phyloP scores from a whole-genome alignment of 2,888 invertebrate genomes.

The Pachydiplax longipennis region DNA sequence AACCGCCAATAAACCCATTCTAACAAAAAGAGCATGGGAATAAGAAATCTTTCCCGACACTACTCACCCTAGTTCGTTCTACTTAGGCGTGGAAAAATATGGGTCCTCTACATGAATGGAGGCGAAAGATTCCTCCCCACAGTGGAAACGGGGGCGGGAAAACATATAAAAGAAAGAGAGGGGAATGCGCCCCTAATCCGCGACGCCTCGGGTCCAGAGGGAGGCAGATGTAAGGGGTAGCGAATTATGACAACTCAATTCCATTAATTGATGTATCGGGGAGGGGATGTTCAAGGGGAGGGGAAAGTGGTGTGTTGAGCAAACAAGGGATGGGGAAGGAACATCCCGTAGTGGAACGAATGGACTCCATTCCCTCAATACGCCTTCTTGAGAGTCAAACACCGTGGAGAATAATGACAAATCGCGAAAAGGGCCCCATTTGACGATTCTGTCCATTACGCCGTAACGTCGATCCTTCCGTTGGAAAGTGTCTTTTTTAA shows the following conservation, averaged over 20 bases:
- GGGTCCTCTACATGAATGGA: not conserved
- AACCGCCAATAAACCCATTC: too few species aligned
- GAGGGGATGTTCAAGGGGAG: not conserved
- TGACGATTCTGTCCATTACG: not conserved
- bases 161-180: not conserved
- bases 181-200: not conserved
- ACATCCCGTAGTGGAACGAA: not conserved
- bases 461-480: not conserved
- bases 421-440: not conserved
- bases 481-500: not conserved
- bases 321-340: not conserved
- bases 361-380: not conserved
- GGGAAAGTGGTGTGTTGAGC: not conserved
- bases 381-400: conserved; percentile 7
- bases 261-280: conserved; percentile 26
- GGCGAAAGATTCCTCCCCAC: not conserved
- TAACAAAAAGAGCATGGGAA: too few species aligned
- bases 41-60: too few species aligned
- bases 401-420: conserved; percentile 35
- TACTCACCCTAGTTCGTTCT: too few species aligned
- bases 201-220: not conserved
- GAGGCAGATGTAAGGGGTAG: not conserved
- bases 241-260: conserved; percentile 35
- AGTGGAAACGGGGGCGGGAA: not conserved
- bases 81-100: too few species aligned